phyloP scores from a whole-genome alignment of 2,113 vertebrate genomes.

The Leucosticte australis region DNA sequence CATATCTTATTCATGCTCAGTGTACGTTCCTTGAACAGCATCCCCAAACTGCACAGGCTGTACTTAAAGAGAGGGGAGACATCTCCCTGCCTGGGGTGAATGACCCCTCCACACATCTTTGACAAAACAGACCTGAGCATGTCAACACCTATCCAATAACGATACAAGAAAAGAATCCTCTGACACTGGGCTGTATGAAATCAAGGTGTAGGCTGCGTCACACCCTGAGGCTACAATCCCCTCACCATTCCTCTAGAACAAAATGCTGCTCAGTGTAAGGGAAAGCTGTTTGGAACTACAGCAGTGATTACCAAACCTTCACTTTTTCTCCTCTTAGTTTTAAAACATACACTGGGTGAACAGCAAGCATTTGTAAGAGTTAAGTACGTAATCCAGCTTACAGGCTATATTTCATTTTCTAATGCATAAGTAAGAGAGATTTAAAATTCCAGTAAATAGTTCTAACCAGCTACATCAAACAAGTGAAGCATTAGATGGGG shows the following conservation, averaged over 20 bases:
- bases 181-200: background rate
- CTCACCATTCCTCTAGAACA: background rate
- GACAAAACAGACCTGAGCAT: background rate
- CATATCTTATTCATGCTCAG: background rate
- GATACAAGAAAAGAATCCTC: background rate
- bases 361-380: background rate
- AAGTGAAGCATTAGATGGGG: background rate
- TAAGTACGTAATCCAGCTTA: constrained; percentile 8
- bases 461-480: constrained; percentile 9
- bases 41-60: background rate
- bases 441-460: constrained; percentile 27
- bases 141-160: background rate
- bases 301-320: background rate
- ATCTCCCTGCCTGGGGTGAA: background rate
- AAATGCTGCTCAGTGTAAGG: background rate
- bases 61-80: background rate
- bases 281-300: background rate
- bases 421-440: constrained; percentile 36
- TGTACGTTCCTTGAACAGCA: background rate
- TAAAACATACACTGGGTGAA: background rate
- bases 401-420: constrained; percentile 23
- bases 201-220: background rate
- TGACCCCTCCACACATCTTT: background rate
- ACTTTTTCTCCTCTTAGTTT: background rate
- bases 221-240: background rate